Evolutionary conservation across 1,140 invertebrate genomes (phyloP), one percentile per base, ranked within the genome.

Genomic region (Caenorhabditis brenneri): DNA sequence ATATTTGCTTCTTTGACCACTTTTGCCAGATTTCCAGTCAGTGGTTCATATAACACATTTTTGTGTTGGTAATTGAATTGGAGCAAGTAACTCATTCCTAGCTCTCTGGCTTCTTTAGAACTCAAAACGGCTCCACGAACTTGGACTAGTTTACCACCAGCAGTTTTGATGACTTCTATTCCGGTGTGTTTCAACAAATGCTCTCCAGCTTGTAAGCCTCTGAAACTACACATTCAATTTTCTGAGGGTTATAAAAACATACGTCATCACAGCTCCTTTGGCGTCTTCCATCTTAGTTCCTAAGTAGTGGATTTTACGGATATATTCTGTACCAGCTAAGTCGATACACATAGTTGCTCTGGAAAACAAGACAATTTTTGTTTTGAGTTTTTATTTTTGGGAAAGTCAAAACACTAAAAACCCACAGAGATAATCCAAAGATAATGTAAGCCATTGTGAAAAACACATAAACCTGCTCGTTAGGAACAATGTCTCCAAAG

Each of bases 261-360:
- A 85, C 85, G 86, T 89, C 27, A 90, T 89, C 5, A 90, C 88
- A 16, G 88, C 89, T 0, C 89, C 89, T 83, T 90, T 90, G 0
- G 89, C 89, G 74, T 91, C 89, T 49, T 91, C 90, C 89, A 91
- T 91, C 81, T 91, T 91, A 24, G 88, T 89, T 31, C 89, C 89
- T 9, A 90, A 27, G 65, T 90, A 90, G 79, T 90, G 89, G 42
- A 90, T 90, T 83, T 89, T 88, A 5, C 86, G 82, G 55, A 90
- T 90, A 39, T 90, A 90, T 82, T 90, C 89, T 4, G 89, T 90
- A 74, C 89, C 89, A 2, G 89, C 89, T 7, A 90, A 53, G 81
- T 90, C 89, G 69, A 90, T 90, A 42, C 89, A 90, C 89, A 90
- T 90, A 22, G 89, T 90, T 33, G 89, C 89, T 78, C 88, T 89